phyloP scores from a whole-genome alignment of 37 sponge, comb jelly and placozoan species.

The Beroe forskalii region DNA sequence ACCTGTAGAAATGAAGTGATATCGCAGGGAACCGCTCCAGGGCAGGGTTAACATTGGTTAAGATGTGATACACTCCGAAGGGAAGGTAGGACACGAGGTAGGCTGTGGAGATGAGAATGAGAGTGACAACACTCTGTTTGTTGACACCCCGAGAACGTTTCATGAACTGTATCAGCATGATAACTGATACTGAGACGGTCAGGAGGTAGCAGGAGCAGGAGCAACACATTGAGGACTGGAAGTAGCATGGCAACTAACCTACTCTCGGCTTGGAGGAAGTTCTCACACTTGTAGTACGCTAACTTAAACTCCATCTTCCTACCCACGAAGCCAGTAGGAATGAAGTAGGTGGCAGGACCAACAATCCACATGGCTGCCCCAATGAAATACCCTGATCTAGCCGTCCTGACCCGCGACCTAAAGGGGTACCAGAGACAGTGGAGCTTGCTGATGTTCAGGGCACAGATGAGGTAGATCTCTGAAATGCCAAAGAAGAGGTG shows the following conservation, averaged over 20 bases:
- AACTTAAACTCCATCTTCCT: conserved; percentile 6
- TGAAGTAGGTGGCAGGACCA: conserved; percentile 68
- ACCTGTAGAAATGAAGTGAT: background rate
- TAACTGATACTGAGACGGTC: background rate
- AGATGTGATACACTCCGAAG: background rate
- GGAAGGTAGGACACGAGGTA: conserved; percentile 17
- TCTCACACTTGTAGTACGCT: conserved; percentile 7
- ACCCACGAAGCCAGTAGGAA: background rate
- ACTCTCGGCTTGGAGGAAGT: background rate
- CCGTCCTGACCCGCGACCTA: background rate
- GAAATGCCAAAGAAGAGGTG: conserved; percentile 41
- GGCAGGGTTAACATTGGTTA: background rate
- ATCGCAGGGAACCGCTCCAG: background rate
- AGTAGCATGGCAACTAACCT: background rate
- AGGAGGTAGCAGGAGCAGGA: background rate
- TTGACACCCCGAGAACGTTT: background rate
- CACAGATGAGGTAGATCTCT: conserved; percentile 44
- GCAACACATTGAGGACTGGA: background rate
- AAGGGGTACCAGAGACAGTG: conserved; percentile 27
- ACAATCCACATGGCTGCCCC: conserved; percentile 79
- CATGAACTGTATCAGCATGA: background rate
- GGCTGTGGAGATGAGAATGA: conserved; percentile 5
- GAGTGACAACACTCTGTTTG: conserved; percentile 56
- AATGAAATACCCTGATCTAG: conserved; percentile 42
- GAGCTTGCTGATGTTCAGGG: conserved; percentile 36